Percentiles rank a stretch among this genome's conserved stretches.
These are phyloP conservation scores for Plutomurus gul DNA, from an alignment of 1,140 invertebrate genomes.

Conservation along the genomic window DNA sequence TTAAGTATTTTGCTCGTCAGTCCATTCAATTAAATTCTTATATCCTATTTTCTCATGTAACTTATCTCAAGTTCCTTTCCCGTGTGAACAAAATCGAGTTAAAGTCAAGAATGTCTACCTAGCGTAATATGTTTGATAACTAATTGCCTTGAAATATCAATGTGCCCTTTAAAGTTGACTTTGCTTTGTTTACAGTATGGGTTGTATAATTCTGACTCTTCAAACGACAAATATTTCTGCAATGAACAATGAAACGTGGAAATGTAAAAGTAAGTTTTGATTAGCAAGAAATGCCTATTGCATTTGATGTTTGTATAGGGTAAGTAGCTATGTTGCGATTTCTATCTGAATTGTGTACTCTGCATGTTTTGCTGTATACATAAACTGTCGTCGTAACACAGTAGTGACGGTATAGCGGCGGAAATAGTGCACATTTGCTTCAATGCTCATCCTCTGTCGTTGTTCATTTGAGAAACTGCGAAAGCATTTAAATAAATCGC, in stretches of 20 bases:
- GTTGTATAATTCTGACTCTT: neutral
- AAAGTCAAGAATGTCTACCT: neutral
- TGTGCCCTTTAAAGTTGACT: neutral
- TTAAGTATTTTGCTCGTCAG: no score
- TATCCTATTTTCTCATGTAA: neutral
- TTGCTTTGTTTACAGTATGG: neutral
- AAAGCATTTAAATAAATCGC: no score
- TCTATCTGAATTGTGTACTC: no score
- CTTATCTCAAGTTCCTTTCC: conserved; percentile 14
- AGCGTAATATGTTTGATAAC: neutral
- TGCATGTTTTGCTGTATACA: no score
- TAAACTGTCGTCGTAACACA: no score
- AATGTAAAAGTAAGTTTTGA: neutral
- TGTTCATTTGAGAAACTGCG: no score
- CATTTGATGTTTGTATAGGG: no score
- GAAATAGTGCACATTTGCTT: no score
- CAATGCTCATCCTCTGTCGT: no score
- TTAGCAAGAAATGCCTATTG: no score
- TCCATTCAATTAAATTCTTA: neutral
- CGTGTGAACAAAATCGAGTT: conserved; percentile 5
- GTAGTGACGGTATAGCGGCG: no score
- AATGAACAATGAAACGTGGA: neutral
- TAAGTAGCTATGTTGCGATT: no score
- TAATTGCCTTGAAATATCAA: conserved; percentile 3
- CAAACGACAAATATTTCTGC: neutral